Base-by-base conservation (phyloP, 2,888 invertebrate genomes). In the Hyles lineata region DNA sequence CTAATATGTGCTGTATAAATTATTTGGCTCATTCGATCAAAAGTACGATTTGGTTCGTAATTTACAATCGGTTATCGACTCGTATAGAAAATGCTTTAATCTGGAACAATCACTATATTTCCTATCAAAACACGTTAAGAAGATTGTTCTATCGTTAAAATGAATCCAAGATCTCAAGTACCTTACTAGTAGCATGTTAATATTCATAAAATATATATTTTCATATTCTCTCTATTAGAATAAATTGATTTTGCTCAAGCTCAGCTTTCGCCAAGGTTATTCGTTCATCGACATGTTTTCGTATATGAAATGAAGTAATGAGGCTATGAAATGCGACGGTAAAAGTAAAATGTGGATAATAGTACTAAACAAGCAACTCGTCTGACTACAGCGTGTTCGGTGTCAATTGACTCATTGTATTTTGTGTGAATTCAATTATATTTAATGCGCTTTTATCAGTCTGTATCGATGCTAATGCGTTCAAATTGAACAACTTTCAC, bases 271-370 rank as follows among this genome's bases (percentile, higher is more conserved):
- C 61, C 19, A 32, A 62, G 61, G 29, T 62, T 62, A 62, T 32
- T 62, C 55, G 55, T 55, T 19, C 61, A 62, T 62, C 32, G 61
- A 32, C 61, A 61, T 25, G 61, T 61, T 61, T 61, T 25, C 61
- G 29, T 55, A 62, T 62, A 62, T 62, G 61, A 62, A 62, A 62
- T 62, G 15, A 62, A 62, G 32, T 62, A 32, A 62, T 32, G 61
- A 62, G 61, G 61, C 29, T 62, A 32, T 25, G 29, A 32, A 29
- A 62, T 60, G 60, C 29, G 62, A 69, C 72, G 58, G 55, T 67
- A 74, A 72, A 63, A 61, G 29, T 70, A 60, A 72, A 60, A 32
- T 62, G 61, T 32, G 19, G 19, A 19, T 19, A 11, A 60, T 25
- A 25, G 25, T 60, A 60, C 55, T 55, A n/a, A 55, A 55, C 25